Conservation (phyloP, 2,113 vertebrate genomes). For the Nibea albiflora region DNA sequence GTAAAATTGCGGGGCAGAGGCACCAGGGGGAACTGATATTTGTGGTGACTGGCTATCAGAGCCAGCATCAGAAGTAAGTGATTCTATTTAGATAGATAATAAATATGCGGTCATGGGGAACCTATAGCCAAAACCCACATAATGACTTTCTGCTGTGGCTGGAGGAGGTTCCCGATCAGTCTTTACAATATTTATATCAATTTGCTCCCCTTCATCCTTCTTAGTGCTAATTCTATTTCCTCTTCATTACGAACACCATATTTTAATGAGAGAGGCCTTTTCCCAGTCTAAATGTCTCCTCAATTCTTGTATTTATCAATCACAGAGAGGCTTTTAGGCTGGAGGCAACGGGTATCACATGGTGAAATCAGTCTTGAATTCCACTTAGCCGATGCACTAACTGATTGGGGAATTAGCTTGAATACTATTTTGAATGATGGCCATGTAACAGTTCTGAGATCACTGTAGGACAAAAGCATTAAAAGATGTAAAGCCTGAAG, state of each 20-base stretch:
- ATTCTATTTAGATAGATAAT: slow-evolving; percentile 87
- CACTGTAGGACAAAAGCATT: slow-evolving; percentile 32
- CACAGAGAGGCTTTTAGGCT: slow-evolving; percentile 71
- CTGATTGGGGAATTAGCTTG: slow-evolving; percentile 68
- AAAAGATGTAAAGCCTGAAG: not conserved
- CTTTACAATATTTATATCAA: slow-evolving; percentile 78
- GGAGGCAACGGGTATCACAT: slow-evolving; percentile 53
- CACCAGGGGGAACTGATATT: slow-evolving; percentile 71
- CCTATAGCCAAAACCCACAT: slow-evolving; percentile 82
- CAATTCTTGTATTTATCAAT: slow-evolving; percentile 75
- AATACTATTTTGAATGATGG: slow-evolving; percentile 62
- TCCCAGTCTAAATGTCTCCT: slow-evolving; percentile 57
- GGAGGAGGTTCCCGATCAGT: slow-evolving; percentile 69
- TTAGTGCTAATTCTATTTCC: slow-evolving; percentile 76
- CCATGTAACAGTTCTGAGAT: slow-evolving; percentile 42
- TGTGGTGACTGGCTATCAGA: slow-evolving; percentile 81
- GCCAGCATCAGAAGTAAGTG: slow-evolving; percentile 82
- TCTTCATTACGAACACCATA: slow-evolving; percentile 73
- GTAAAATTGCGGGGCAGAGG: slow-evolving; percentile 69
- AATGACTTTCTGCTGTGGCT: slow-evolving; percentile 80
- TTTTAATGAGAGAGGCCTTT: slow-evolving; percentile 72
- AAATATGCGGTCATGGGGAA: slow-evolving; percentile 84
- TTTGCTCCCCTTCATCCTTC: slow-evolving; percentile 70
- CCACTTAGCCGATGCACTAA: slow-evolving; percentile 66
- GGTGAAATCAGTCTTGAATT: slow-evolving; percentile 69